phyloP scores from a whole-genome alignment of 2,797 vertebrate genomes.

The Pterois miles region DNA sequence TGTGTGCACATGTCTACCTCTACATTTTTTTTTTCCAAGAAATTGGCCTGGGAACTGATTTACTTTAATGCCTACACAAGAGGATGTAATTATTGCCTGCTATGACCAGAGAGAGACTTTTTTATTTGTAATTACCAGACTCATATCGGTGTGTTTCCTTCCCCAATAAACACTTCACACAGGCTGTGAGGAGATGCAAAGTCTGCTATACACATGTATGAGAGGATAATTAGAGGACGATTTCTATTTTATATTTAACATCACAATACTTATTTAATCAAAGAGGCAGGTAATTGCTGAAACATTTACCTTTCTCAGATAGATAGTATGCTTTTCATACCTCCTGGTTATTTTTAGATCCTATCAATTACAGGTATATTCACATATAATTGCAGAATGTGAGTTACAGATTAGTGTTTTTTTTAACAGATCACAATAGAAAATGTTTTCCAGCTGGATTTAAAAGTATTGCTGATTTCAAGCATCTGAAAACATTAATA shows the following conservation, averaged over 20 bases:
- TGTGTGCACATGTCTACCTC: constrained; percentile 57
- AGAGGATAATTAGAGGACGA: constrained; percentile 26
- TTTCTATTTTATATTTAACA: constrained; percentile 40
- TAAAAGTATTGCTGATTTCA: background rate
- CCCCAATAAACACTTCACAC: constrained; percentile 25
- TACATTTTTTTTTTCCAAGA: constrained; percentile 47
- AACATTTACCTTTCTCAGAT: background rate
- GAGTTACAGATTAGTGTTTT: background rate
- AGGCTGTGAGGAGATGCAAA: constrained; percentile 19
- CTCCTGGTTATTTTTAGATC: background rate
- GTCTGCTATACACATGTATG: constrained; percentile 5
- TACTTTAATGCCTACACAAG: constrained; percentile 72
- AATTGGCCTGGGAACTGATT: constrained; percentile 72
- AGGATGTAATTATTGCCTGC: constrained; percentile 72
- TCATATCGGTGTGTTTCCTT: constrained; percentile 19
- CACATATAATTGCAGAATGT: background rate
- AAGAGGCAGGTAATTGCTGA: constrained; percentile 17
- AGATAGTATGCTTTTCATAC: background rate
- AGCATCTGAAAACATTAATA: constrained; percentile 1
- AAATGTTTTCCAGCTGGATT: background rate
- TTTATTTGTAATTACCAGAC: constrained; percentile 55
- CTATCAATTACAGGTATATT: background rate
- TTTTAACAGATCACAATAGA: background rate
- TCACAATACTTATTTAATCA: constrained; percentile 32
- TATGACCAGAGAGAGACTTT: constrained; percentile 65